phyloP scores from a whole-genome alignment of 1,140 invertebrate genomes.

The Drosophila kurseongensis region DNA sequence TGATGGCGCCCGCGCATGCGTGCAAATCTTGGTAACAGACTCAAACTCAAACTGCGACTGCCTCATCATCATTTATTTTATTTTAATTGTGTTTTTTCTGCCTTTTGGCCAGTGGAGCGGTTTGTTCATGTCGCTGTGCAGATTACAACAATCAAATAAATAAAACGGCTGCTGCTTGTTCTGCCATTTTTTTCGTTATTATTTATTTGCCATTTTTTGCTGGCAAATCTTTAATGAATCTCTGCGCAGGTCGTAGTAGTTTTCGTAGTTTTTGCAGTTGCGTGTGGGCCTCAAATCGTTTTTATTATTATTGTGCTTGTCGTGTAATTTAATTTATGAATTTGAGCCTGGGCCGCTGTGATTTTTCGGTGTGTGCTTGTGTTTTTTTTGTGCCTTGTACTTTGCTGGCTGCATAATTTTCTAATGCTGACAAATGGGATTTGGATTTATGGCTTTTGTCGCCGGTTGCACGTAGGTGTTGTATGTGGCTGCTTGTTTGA shows the following conservation, averaged over 20 bases:
- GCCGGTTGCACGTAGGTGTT: slow-evolving; percentile 73
- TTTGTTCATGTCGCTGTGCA: slow-evolving; percentile 74
- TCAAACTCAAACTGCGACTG: slow-evolving; percentile 16
- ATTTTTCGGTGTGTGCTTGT: slow-evolving; percentile 41
- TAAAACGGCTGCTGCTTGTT: slow-evolving; percentile 50
- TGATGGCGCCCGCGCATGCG: slow-evolving; percentile 81
- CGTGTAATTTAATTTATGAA: slow-evolving; percentile 83
- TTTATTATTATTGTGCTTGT: slow-evolving; percentile 83
- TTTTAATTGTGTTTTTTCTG: slow-evolving; percentile 64
- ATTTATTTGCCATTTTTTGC: slow-evolving; percentile 54
- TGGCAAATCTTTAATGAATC: slow-evolving; percentile 56
- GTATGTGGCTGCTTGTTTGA: slow-evolving; percentile 57
- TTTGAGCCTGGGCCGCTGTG: slow-evolving; percentile 59
- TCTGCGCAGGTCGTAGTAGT: slow-evolving; percentile 36
- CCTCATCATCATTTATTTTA: slow-evolving; percentile 78
- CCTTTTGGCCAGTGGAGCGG: slow-evolving; percentile 31
- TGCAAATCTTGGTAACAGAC: slow-evolving; percentile 34
- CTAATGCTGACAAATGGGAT: slow-evolving; percentile 83
- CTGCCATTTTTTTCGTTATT: slow-evolving; percentile 34
- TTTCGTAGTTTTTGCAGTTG: slow-evolving; percentile 38
- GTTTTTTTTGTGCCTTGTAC: slow-evolving; percentile 19
- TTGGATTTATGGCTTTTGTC: slow-evolving; percentile 79
- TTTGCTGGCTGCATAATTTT: slow-evolving; percentile 75
- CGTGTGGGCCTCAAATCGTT: slow-evolving; percentile 81
- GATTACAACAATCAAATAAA: slow-evolving; percentile 81